Evolutionary conservation across 2,888 invertebrate species (phyloP).

Genomic region (Dioctria rufipes): DNA sequence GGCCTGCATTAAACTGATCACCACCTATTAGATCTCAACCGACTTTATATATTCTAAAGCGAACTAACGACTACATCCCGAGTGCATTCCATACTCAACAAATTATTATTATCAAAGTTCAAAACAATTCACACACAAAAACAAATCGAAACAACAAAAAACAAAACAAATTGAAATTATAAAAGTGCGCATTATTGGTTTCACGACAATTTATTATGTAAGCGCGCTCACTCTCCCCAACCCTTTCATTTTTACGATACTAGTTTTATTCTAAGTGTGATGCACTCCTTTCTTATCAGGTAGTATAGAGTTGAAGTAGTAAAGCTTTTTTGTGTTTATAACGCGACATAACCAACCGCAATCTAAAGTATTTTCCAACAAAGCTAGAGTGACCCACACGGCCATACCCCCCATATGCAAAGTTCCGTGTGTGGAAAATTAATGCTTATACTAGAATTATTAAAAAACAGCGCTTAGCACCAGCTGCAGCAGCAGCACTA

Average conservation of each 20-base stretch:
- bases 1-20: slow-evolving; percentile 34
- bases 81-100: slow-evolving; percentile 10
- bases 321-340: slow-evolving; percentile 19
- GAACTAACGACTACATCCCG: background rate
- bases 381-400: too few species aligned
- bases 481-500: background rate
- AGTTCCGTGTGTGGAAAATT: slow-evolving; percentile 14
- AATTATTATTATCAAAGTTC: slow-evolving; percentile 1
- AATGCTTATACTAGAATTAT: background rate
- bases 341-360: background rate
- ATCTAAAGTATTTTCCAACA: background rate
- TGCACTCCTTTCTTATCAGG: slow-evolving; percentile 25
- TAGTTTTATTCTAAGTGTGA: background rate
- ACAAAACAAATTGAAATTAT: background rate
- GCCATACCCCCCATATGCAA: background rate
- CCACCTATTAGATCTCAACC: slow-evolving; percentile 7
- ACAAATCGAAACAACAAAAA: too few species aligned
- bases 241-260: slow-evolving; percentile 15
- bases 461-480: background rate
- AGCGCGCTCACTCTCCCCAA: background rate
- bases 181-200: slow-evolving; percentile 9
- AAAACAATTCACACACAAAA: background rate
- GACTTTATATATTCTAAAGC: slow-evolving; percentile 9
- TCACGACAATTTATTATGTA: slow-evolving; percentile 9
- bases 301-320: background rate